Evolutionary conservation across 1,140 invertebrate genomes (phyloP).

Genomic region (Eubasilissa regina): DNA sequence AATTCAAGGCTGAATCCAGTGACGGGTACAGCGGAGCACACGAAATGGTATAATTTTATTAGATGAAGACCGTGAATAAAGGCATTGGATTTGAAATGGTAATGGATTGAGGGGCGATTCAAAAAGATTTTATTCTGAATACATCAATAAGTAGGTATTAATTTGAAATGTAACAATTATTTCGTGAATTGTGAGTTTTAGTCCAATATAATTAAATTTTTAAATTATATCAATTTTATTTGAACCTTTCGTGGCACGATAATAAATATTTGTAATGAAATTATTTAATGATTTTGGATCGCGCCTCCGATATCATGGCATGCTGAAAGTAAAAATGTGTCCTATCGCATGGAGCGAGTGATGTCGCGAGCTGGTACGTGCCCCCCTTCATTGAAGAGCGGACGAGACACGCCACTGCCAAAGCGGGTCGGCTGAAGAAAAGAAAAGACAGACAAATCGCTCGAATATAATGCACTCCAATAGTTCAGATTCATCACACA

Average conservation of each 20-base stretch:
- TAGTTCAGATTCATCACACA: no score
- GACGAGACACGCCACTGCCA: slow-evolving; percentile 19
- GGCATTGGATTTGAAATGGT: slow-evolving; percentile 34
- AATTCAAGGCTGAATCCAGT: slow-evolving; percentile 28
- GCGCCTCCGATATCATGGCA: slow-evolving; percentile 8
- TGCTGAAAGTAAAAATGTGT: slow-evolving; percentile 36
- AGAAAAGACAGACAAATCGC: no score
- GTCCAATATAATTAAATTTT: no score
- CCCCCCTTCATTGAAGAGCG: neutral
- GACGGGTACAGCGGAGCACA: slow-evolving; percentile 30
- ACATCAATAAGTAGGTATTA: neutral
- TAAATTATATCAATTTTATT: no score
- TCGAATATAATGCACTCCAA: no score
- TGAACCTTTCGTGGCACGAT: neutral
- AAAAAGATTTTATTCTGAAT: neutral
- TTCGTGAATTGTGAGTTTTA: no score
- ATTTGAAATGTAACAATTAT: no score
- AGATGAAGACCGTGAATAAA: slow-evolving; percentile 23
- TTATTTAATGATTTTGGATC: neutral
- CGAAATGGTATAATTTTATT: slow-evolving; percentile 34
- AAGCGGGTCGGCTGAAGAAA: no score
- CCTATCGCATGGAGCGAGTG: slow-evolving; percentile 27
- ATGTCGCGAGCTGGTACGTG: slow-evolving; percentile 27
- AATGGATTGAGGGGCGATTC: slow-evolving; percentile 20
- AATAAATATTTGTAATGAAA: neutral